Percentiles rank a stretch among this genome's conserved stretches.
phyloP scores from a whole-genome alignment of 2,797 vertebrate genomes.

The Muscicapa striata region DNA sequence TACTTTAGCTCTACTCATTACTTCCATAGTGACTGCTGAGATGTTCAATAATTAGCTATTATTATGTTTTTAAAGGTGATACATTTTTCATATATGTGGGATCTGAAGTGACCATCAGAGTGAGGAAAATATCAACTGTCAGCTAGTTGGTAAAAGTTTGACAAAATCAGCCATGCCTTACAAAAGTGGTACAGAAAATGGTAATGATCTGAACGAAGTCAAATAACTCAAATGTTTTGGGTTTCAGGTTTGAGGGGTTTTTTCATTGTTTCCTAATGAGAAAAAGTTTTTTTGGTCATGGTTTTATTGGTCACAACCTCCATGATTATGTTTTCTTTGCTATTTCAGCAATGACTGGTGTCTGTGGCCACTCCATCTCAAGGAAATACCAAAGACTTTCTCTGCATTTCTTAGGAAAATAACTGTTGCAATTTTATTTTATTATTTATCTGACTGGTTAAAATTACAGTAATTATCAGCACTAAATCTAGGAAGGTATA shows the following conservation, averaged over 20 bases:
- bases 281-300: neutral
- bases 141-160: neutral
- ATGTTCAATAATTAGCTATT: conserved; percentile 63
- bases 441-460: neutral
- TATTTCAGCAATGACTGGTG: neutral
- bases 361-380: neutral
- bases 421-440: neutral
- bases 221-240: neutral
- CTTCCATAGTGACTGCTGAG: conserved; percentile 60
- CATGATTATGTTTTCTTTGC: neutral
- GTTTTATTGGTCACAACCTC: neutral
- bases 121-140: neutral
- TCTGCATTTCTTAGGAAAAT: neutral
- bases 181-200: neutral
- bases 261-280: neutral
- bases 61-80: neutral
- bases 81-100: neutral
- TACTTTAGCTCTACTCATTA: conserved; percentile 37
- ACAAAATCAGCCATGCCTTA: neutral
- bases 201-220: neutral
- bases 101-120: neutral
- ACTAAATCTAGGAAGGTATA: neutral
- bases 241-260: neutral
- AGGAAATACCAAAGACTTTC: neutral
- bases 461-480: neutral